Conservation (phyloP, 2,888 invertebrate genomes). For the Ennomos quercinarius region DNA sequence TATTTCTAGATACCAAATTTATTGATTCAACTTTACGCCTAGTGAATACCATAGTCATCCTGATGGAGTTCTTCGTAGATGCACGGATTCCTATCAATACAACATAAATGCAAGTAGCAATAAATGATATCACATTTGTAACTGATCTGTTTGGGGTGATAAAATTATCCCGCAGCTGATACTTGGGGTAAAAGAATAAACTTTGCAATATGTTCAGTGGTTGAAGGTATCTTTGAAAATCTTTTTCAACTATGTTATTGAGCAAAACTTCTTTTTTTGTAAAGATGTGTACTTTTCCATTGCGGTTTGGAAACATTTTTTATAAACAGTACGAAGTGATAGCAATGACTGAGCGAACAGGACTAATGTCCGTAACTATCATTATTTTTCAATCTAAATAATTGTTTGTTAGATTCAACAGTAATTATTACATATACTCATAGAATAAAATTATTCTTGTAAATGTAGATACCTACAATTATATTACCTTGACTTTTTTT, state of each 20-base stretch:
- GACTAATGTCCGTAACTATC: no score
- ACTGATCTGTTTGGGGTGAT: constrained; percentile 12
- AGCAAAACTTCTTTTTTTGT: constrained; percentile 19
- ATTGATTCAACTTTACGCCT: background rate
- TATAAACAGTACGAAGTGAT: background rate
- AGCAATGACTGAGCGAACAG: no score
- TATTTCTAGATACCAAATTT: background rate
- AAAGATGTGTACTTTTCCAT: constrained; percentile 1
- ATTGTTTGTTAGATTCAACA: background rate
- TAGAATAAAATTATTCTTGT: no score
- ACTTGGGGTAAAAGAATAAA: constrained; percentile 12
- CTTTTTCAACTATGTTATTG: constrained; percentile 8
- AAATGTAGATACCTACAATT: no score
- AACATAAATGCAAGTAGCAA: constrained; percentile 9
- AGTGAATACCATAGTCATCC: background rate
- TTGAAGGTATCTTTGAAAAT: constrained; percentile 15
- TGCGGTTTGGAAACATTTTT: constrained; percentile 7
- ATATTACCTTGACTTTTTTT: no score
- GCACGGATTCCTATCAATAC: background rate
- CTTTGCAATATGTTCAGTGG: constrained; percentile 19
- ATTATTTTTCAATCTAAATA: no score
- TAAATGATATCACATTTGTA: background rate
- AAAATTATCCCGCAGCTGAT: constrained; percentile 22
- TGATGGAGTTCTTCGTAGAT: background rate
- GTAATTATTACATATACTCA: no score